Evolutionary conservation across 2,113 vertebrate genomes (phyloP).

Genomic region (Meleagris gallopavo): DNA sequence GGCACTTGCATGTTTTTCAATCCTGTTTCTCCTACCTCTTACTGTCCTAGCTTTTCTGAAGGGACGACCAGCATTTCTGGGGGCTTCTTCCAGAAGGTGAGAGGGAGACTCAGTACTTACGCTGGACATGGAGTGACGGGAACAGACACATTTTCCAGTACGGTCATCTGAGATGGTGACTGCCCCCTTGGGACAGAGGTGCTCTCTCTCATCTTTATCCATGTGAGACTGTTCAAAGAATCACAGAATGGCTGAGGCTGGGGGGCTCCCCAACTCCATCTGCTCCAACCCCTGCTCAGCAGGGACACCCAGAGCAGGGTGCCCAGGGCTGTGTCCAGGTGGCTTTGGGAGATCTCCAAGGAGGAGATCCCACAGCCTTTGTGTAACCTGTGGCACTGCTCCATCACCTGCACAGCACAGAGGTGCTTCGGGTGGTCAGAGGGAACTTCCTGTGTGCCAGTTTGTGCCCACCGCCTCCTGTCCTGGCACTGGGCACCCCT

Average conservation of each 20-base stretch:
- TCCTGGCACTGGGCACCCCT: neutral
- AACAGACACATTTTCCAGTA: neutral
- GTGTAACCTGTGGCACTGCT: no score
- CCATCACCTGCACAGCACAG: no score
- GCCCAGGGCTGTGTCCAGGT: neutral
- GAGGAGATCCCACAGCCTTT: no score
- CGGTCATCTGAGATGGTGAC: neutral
- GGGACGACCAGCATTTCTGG: neutral
- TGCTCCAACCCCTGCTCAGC: neutral
- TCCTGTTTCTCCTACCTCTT: accelerated
- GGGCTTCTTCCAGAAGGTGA: neutral
- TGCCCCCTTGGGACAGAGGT: neutral
- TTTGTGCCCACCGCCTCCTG: neutral
- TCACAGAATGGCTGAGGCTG: neutral
- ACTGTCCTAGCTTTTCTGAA: neutral
- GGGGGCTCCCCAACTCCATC: neutral
- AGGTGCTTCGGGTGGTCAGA: no score
- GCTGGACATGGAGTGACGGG: neutral
- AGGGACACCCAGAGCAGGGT: neutral
- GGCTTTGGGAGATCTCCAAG: neutral
- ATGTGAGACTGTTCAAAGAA: neutral
- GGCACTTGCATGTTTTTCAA: neutral
- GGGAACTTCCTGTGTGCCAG: no score
- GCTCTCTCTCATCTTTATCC: neutral
- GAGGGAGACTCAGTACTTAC: neutral